Percentiles rank a stretch among this genome's conserved stretches.
Evolutionary conservation across 1,140 invertebrate genomes (phyloP).

Genomic region (Globodera rostochiensis): DNA sequence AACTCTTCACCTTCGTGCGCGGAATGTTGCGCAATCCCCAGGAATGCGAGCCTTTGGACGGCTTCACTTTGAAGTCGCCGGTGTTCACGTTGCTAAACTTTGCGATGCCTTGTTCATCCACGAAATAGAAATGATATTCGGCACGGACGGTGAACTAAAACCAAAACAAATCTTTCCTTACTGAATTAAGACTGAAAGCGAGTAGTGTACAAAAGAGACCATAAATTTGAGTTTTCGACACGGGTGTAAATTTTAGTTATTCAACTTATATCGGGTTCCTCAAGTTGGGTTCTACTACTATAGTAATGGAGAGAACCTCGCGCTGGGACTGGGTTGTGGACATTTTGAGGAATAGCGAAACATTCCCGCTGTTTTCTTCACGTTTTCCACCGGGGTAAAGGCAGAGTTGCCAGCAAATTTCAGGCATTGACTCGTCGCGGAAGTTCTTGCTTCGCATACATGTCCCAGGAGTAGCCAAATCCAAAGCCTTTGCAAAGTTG

Average conservation of each 20-base stretch:
- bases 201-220: not conserved
- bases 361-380: conserved; percentile 62
- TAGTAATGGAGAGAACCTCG: conserved; percentile 43
- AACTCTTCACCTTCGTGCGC: conserved; percentile 57
- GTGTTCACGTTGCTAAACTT: conserved; percentile 62
- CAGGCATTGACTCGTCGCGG: conserved; percentile 52
- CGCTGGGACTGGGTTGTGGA: conserved; percentile 56
- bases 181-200: not conserved
- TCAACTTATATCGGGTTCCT: too few species aligned
- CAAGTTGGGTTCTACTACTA: too few species aligned
- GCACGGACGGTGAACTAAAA: conserved; percentile 62
- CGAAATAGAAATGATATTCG: conserved; percentile 63
- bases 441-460: conserved; percentile 62
- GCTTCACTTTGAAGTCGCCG: conserved; percentile 65
- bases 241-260: too few species aligned
- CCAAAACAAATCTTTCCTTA: not conserved
- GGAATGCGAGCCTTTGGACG: conserved; percentile 64
- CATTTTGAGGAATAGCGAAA: conserved; percentile 65
- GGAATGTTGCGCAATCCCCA: conserved; percentile 65
- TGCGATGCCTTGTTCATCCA: conserved; percentile 55
- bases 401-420: conserved; percentile 64
- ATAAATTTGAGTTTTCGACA: too few species aligned
- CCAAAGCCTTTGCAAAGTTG: conserved; percentile 58
- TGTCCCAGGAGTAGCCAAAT: conserved; percentile 59
- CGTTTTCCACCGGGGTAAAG: conserved; percentile 64